These are phyloP conservation scores for Metopolophium dirhodum DNA, from an alignment of 1,140 invertebrate genomes.

Conservation along the genomic window DNA sequence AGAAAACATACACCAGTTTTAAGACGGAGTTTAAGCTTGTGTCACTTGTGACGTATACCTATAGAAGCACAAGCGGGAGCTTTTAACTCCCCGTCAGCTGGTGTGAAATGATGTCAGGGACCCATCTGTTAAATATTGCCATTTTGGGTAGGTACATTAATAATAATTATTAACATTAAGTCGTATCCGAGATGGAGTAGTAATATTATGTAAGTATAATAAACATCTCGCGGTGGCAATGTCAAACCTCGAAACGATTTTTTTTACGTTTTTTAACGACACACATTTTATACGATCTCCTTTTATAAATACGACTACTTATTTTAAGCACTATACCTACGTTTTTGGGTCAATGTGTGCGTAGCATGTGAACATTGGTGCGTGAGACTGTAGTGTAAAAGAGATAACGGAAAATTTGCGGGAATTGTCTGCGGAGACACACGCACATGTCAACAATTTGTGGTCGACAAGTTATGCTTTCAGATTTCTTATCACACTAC, in stretches of 20 bases:
- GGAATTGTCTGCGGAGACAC: too few species aligned
- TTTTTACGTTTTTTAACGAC: not conserved
- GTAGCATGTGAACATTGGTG: not conserved
- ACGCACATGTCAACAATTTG: not conserved
- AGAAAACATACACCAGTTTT: not conserved
- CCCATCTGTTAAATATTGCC: not conserved
- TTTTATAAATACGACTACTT: not conserved
- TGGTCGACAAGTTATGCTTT: not conserved
- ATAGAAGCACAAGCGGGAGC: not conserved
- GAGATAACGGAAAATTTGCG: not conserved
- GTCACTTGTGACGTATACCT: not conserved
- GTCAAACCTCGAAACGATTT: not conserved
- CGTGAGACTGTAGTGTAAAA: not conserved
- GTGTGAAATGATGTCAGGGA: not conserved
- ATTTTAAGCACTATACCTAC: not conserved
- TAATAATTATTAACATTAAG: not conserved
- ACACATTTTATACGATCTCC: not conserved
- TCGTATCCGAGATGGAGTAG: not conserved
- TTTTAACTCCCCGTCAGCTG: not conserved
- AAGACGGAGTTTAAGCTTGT: not conserved
- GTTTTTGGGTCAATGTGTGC: not conserved
- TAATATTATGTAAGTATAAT: not conserved
- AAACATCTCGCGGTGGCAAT: not conserved
- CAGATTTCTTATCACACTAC: not conserved
- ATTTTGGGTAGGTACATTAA: not conserved